Evolutionary conservation across 2,888 invertebrate genomes (phyloP), one percentile per base, ranked within the genome.

Genomic region (Patella depressa): DNA sequence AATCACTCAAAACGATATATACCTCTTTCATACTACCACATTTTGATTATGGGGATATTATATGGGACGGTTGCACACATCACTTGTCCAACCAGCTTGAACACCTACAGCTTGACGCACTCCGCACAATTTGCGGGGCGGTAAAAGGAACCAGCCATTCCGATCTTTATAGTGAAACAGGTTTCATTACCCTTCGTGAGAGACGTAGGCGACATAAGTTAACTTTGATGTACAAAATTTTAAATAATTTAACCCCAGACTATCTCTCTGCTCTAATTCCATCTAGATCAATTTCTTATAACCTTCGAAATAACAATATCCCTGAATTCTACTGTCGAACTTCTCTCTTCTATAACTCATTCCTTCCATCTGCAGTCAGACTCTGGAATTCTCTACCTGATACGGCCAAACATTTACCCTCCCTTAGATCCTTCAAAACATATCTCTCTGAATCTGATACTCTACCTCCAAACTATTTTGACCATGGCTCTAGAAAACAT

Each of bases 371-470:
- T n/a, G 19, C 59, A 19, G 19, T 59, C 59, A 59, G 59, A 59
- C n/a, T n/a, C n/a, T 59, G 59, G 59, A 59, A 59, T 59, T n/a
- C 17, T 59, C 59, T 59, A 59, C 59, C 59, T n/a, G 19, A 59
- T 59, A n/a, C 59, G 17, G n/a, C 17, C 3, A 59, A 59, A 59
- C 59, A n/a, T 59, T 59, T 19, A 59, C 19, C 59, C 59, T 59
- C 19, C 59, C 5, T 15, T n/a, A 59, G 5, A 15, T 59, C 59
- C 12, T 19, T 59, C 19, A 59, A 59, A 59, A n/a, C 59, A 59
- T n/a, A 59, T 59, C 29, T 29, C 29, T 29, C 29, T 29, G 29
- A 29, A 29, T 29, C 29, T 29, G 14, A 59, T 19, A 59, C 12
- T 59, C 19, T n/a, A n/a, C 59, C 59, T n/a, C 59, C 59, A n/a